Evolutionary conservation across 2,797 vertebrate species (phyloP).

Genomic region (Myiotriccus ornatus): DNA sequence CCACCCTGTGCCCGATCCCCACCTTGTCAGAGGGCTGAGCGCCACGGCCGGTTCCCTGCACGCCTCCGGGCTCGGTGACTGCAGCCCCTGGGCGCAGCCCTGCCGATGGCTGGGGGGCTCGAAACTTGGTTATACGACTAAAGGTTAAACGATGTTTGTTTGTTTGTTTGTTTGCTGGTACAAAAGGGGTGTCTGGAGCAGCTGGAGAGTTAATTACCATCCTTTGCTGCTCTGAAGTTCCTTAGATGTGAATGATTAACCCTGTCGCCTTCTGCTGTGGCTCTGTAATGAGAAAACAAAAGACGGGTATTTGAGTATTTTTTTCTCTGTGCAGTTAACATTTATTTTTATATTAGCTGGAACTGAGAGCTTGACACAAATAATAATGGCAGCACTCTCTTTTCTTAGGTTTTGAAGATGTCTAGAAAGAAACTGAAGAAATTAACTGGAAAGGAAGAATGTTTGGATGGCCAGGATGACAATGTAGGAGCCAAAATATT

Average conservation of each 20-base stretch:
- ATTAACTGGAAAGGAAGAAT: slow-evolving; percentile 62
- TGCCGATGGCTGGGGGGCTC: rapidly evolving
- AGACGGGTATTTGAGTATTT: not conserved
- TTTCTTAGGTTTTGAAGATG: slow-evolving; percentile 69
- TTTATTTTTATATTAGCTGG: not conserved
- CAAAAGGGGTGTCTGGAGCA: not conserved
- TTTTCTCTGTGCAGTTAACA: not conserved
- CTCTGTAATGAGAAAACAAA: not conserved
- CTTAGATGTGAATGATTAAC: not conserved
- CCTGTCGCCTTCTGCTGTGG: not conserved
- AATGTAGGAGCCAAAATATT: slow-evolving; percentile 71
- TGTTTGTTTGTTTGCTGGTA: not conserved
- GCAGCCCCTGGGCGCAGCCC: rapidly evolving
- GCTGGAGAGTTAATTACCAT: too few relatives aligned
- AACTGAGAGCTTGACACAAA: not conserved
- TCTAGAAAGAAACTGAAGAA: slow-evolving; percentile 76
- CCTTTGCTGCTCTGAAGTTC: not conserved
- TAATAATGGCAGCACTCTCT: not conserved
- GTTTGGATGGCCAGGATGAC: slow-evolving; percentile 58
- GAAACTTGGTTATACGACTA: not conserved
- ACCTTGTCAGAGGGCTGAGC: too few relatives aligned
- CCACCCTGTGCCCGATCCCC: not conserved
- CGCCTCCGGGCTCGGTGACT: rapidly evolving
- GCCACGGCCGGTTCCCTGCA: not conserved
- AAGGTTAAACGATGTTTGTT: not conserved